Evolutionary conservation across 2,888 invertebrate species (phyloP), one percentile per base, ranked within the genome.

Genomic region (Fragum fragum): DNA sequence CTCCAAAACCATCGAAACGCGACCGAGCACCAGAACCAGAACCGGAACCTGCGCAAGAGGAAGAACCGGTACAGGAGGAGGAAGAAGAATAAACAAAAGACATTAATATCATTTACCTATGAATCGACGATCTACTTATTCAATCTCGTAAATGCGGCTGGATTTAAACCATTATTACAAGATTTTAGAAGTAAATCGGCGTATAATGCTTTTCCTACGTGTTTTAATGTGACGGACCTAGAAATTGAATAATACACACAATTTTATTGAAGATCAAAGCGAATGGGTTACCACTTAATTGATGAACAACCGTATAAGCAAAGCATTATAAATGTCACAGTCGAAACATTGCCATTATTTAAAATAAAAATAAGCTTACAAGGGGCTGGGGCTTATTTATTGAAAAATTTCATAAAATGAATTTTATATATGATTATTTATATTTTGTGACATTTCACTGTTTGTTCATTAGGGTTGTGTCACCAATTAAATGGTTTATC

Each of bases 321-420:
- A 42, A 42, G 14, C 16, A 66, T 66, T 66, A 18, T 21, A 1
- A 21, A 32, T 36, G 29, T 66, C 21, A 36, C 42, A 42, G 32
- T 66, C 42, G 23, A 26, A 26, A 66, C 42, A 42, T 66, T 66
- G 66, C 66, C 66, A 66, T 66, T 66, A 23, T 66, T 42, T 21
- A 42, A 42, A 23, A 66, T 23, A 42, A 23, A 66, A 21, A 66
- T 66, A 66, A 66, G 66, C 66, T 14, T 42, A 28, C 23, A 39
- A 9, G 66, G 66, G 66, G 66, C 66, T 66, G 66, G 66, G 18
- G 66, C 66, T 66, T 66, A 66, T 42, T 66, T 42, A 47, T n/a
- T 18, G 3, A 47, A 9, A 16, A 47, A 42, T 42, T 18, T 3
- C 3, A 18, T 9, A 3, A n/a, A 47, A 47, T n/a, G 14, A 5